Evolutionary conservation across 2,113 vertebrate genomes (phyloP).

Genomic region (Hippolais icterina): DNA sequence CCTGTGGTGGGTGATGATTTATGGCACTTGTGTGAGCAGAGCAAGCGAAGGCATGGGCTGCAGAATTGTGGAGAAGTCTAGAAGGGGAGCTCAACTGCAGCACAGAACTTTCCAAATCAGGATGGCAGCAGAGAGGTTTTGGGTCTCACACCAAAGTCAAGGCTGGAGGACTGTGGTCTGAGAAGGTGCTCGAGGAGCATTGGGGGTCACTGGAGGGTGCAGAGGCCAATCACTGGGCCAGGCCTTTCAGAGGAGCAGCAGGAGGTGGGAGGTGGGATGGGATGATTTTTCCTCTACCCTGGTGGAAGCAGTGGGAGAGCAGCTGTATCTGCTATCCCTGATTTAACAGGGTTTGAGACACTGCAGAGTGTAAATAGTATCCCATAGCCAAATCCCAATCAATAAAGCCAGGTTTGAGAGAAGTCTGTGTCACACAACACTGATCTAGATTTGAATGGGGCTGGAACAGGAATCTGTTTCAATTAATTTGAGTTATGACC

Average conservation of each 20-base stretch:
- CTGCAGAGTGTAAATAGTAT: neutral
- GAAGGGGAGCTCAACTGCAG: neutral
- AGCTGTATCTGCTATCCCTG: neutral
- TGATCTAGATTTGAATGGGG: neutral
- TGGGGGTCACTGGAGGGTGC: neutral
- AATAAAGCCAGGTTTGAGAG: neutral
- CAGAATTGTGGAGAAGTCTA: neutral
- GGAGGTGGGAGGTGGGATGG: neutral
- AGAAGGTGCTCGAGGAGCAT: accelerated
- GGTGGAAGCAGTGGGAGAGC: neutral
- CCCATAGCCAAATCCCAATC: neutral
- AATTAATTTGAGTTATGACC: neutral
- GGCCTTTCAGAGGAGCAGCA: neutral
- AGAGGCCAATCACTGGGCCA: neutral
- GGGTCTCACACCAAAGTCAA: neutral
- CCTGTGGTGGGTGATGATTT: slow-evolving; percentile 38
- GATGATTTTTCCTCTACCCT: neutral
- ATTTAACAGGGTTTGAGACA: neutral
- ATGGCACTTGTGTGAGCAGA: neutral
- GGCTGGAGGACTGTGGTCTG: neutral
- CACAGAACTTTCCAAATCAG: neutral
- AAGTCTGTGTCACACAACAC: accelerated
- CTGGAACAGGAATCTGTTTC: neutral
- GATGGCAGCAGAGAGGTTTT: neutral
- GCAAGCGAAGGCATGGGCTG: neutral